These are phyloP conservation scores for Chymomyza amoena DNA, from an alignment of 2,888 invertebrate genomes.

Conservation along the genomic window DNA sequence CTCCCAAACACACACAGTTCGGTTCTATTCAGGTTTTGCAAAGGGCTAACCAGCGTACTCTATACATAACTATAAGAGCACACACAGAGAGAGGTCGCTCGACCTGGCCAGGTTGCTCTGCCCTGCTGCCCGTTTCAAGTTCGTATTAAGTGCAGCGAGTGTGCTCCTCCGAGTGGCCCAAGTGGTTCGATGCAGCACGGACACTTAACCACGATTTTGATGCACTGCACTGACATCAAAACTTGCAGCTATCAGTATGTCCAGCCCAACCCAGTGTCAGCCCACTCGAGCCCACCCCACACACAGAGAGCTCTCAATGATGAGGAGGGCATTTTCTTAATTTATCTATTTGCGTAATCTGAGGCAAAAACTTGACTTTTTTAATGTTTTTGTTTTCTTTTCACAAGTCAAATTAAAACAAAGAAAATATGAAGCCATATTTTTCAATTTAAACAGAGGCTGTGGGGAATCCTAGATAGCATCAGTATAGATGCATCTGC, in stretches of 20 bases:
- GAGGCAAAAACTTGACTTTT: constrained; percentile 51
- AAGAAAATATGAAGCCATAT: constrained; percentile 4
- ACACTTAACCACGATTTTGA: constrained; percentile 65
- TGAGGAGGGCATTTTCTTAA: neutral
- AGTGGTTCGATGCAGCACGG: constrained; percentile 11
- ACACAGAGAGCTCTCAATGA: neutral
- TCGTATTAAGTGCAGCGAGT: constrained; percentile 57
- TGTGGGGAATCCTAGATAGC: constrained; percentile 19
- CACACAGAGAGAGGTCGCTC: neutral
- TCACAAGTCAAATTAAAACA: neutral
- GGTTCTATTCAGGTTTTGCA: constrained; percentile 33
- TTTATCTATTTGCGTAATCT: constrained; percentile 59
- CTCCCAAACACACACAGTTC: constrained; percentile 43
- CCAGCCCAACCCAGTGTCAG: neutral
- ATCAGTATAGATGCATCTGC: constrained; percentile 19
- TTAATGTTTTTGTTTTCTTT: constrained; percentile 22
- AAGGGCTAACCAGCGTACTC: constrained; percentile 1
- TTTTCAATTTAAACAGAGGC: neutral
- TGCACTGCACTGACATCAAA: constrained; percentile 18
- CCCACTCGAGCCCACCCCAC: constrained; percentile 3
- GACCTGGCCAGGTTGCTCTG: neutral
- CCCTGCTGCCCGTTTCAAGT: neutral
- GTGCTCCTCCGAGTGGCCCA: constrained; percentile 37
- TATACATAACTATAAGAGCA: neutral
- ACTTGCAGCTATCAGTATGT: constrained; percentile 24